Evolutionary conservation across 2,888 invertebrate species (phyloP).

Genomic region (Chymomyza fuscimana): DNA sequence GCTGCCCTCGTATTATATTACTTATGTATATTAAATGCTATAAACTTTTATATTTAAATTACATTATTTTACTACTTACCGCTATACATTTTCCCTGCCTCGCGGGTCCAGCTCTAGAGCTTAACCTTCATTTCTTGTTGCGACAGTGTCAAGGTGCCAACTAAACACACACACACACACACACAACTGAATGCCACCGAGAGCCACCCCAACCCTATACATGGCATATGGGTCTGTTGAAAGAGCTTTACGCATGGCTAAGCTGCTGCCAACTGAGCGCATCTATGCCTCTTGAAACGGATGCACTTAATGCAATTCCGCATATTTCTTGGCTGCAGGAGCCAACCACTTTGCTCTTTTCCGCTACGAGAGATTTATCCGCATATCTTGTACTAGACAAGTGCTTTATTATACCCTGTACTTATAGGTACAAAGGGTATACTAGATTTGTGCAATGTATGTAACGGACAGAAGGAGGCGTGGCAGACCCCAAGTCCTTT

Average conservation of each 20-base stretch:
- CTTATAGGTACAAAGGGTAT: too few relatives aligned
- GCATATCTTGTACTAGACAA: not conserved
- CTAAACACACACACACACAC: not conserved
- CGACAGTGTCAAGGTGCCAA: slow-evolving; percentile 38
- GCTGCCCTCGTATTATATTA: not conserved
- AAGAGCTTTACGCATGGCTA: slow-evolving; percentile 1
- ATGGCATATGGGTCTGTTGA: not conserved
- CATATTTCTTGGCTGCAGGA: slow-evolving; percentile 35
- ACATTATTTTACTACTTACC: not conserved
- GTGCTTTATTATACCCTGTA: too few relatives aligned
- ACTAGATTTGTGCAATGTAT: not conserved
- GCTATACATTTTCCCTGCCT: not conserved
- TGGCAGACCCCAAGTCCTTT: too few relatives aligned
- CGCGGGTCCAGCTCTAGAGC: not conserved
- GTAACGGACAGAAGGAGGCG: not conserved
- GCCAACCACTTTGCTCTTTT: slow-evolving; percentile 9
- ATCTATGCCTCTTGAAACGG: slow-evolving; percentile 8
- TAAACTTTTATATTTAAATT: not conserved
- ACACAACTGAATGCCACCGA: not conserved
- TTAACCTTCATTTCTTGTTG: slow-evolving; percentile 43
- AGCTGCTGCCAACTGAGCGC: not conserved
- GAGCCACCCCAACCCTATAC: not conserved
- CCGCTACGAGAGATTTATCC: slow-evolving; percentile 1
- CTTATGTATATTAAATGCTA: not conserved
- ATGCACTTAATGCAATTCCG: slow-evolving; percentile 58